phyloP scores from a whole-genome alignment of 2,888 invertebrate genomes.

The Alentia gelatinosa region DNA sequence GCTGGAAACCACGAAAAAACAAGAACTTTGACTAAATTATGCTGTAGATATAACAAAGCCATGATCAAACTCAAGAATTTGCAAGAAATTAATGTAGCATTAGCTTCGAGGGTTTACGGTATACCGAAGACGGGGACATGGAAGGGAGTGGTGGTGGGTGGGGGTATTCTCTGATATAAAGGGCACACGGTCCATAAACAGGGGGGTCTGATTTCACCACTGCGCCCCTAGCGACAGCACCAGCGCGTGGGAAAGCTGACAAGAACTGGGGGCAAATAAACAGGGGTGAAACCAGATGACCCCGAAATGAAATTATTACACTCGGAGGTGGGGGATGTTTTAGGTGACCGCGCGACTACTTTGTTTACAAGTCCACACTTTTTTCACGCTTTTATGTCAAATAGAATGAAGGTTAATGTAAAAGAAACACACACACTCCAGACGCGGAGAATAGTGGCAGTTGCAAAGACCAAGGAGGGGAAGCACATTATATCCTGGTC shows the following conservation, averaged over 20 bases:
- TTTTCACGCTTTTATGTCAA: background rate
- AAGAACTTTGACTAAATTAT: no score
- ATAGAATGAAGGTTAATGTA: background rate
- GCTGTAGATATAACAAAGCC: no score
- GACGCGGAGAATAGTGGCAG: background rate
- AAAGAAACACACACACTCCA: background rate
- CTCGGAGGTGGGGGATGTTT: background rate
- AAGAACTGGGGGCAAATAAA: background rate
- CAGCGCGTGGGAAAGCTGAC: background rate
- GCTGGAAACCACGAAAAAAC: no score
- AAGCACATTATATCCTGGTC: background rate
- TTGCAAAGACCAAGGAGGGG: background rate
- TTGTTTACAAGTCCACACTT: background rate
- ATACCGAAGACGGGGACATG: background rate
- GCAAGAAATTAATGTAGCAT: no score
- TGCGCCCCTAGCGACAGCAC: background rate
- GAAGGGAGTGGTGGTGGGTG: background rate
- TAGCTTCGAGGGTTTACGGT: no score
- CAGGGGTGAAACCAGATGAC: background rate
- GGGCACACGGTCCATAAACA: background rate
- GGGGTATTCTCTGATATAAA: background rate
- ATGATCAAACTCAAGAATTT: no score
- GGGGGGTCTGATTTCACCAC: slow-evolving; percentile 1
- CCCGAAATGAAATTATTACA: slow-evolving; percentile 17
- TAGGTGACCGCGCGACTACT: background rate